Evolutionary conservation across 2,888 invertebrate genomes (phyloP), one percentile per base, ranked within the genome.

Genomic region (Spisula solida): DNA sequence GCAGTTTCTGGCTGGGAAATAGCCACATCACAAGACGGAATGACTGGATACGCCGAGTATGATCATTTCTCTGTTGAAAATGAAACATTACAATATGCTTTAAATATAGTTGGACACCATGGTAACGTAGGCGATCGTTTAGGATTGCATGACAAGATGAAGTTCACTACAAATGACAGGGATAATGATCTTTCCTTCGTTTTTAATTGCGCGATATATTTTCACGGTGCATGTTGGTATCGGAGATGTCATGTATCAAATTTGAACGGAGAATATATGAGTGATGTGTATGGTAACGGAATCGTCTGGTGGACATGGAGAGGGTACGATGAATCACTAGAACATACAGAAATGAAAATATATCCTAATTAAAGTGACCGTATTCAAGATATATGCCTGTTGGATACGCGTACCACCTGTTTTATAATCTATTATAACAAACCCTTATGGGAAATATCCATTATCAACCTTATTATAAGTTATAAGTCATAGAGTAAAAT

Each of bases 151-250:
- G n/a, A 56, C 56, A 6, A 20, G n/a, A 60, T 82, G 60, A 60
- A 60, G 20, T 91, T 91, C 47, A 47, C 88, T 2, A 91, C 91
- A 8, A 60, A 82, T 0, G 91, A 91, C 75, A 25, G 55, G 14
- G 89, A 91, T 66, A 55, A 82, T 29, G 41, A 82, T n/a, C 20
- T 16, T 51, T 14, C 6, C 14, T 31, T 34, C 25, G 18, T n/a
- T n/a, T 18, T 5, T 0, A 88, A 90, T 70, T 91, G 91, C 31
- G 85, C 87, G 29, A 16, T 5, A 4, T 5, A 2, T 10, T 87
- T 34, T 47, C 34, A 31, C n/a, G 89, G 91, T 20, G 91, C 82
- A 1, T 89, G 91, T 89, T 91, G 91, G 91, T 91, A 89, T 41
- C 55, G 78, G 16, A n/a, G 18, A 0, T 91, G 91, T 34, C 87